Conservation (phyloP, 2,113 vertebrate genomes). For the Mormoops blainvillei region DNA sequence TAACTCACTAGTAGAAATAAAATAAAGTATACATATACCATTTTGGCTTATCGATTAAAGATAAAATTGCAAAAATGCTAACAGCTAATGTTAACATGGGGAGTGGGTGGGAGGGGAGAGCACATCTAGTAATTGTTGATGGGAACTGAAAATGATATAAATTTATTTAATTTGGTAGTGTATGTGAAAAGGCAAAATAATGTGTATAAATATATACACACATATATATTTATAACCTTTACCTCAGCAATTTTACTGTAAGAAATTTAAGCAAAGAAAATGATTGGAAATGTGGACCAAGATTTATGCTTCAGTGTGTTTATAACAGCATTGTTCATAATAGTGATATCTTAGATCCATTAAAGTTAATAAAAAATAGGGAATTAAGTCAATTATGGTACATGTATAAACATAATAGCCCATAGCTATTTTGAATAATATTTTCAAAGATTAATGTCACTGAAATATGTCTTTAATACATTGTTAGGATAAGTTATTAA, state of each 20-base stretch:
- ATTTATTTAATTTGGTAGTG: not conserved
- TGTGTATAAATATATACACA: too few species aligned
- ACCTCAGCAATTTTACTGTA: not conserved
- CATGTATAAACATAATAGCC: not conserved
- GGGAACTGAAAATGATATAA: not conserved
- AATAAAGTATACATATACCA: not conserved
- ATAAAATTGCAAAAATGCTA: not conserved
- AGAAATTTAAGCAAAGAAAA: not conserved
- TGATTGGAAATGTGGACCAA: not conserved
- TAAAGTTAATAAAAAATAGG: not conserved
- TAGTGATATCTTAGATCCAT: not conserved
- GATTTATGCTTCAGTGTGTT: not conserved
- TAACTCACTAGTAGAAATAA: not conserved
- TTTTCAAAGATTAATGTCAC: not conserved
- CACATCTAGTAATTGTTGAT: not conserved
- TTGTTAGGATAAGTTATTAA: not conserved
- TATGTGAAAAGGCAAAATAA: not conserved
- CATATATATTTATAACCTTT: not conserved
- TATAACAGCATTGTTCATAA: not conserved
- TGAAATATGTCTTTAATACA: not conserved
- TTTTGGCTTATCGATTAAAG: not conserved
- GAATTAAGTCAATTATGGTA: not conserved
- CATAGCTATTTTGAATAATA: not conserved
- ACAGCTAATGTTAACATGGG: not conserved
- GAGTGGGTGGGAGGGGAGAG: too few species aligned